A percentile compares a stretch with the other conserved stretches of the same genome.
Evolutionary conservation across 2,888 invertebrate genomes (phyloP).

Genomic region (Melanostoma scalare): DNA sequence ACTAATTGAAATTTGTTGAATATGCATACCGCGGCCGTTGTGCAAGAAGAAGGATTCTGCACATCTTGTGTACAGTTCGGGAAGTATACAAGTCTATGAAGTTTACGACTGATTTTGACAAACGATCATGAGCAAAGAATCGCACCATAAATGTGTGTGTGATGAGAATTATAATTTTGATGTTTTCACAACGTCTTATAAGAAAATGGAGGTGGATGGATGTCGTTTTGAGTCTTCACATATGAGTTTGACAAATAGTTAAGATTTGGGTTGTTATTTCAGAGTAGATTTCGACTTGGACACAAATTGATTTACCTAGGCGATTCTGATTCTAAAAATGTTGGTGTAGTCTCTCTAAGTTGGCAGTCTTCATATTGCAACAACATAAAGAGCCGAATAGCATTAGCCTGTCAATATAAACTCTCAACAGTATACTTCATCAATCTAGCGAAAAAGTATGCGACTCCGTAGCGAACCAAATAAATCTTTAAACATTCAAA

Average conservation of each 20-base stretch:
- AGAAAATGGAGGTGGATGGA: conserved; percentile 9
- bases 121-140: conserved; percentile 57
- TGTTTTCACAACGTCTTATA: conserved; percentile 1
- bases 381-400: too few relatives aligned
- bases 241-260: neutral
- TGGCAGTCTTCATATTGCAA: too few relatives aligned
- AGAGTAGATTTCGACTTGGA: too few relatives aligned
- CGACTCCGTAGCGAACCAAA: too few relatives aligned
- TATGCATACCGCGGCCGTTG: conserved; percentile 48
- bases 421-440: too few relatives aligned
- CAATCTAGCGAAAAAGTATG: too few relatives aligned
- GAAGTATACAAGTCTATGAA: conserved; percentile 48
- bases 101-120: conserved; percentile 68
- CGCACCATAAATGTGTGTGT: neutral
- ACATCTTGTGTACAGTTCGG: conserved; percentile 1
- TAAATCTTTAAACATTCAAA: too few relatives aligned
- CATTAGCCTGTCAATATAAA: too few relatives aligned
- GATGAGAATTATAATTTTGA: conserved; percentile 1
- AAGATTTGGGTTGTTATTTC: too few relatives aligned
- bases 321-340: too few relatives aligned
- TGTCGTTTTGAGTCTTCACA: conserved; percentile 2
- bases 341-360: too few relatives aligned
- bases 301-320: too few relatives aligned
- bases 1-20: conserved; percentile 72
- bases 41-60: conserved; percentile 14